Conservation (phyloP, 1,140 invertebrate genomes). For the Andrena cerasifolii region DNA sequence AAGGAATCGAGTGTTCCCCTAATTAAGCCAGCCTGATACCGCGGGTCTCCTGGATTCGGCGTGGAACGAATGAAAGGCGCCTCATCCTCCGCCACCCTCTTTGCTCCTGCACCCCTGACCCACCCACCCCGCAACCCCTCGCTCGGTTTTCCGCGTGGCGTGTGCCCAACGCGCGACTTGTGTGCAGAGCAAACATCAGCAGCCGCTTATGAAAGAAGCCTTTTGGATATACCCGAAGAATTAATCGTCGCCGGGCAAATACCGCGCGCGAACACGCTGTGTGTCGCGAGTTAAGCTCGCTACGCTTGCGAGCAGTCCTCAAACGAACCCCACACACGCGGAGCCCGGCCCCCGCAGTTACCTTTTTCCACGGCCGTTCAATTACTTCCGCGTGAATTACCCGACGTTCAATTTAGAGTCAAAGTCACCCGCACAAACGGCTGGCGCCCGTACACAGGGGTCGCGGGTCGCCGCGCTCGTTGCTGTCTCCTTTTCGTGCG, state of each 20-base stretch:
- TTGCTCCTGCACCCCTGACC: too few relatives aligned
- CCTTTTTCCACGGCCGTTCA: slow-evolving; percentile 7
- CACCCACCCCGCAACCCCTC: too few relatives aligned
- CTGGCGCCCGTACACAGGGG: background rate
- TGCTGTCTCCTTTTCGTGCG: background rate
- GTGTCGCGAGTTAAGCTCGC: too few relatives aligned
- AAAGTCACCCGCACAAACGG: background rate
- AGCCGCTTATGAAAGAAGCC: background rate
- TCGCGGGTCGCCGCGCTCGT: background rate
- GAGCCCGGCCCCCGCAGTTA: too few relatives aligned
- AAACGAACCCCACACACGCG: too few relatives aligned
- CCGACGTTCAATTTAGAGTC: slow-evolving; percentile 11
- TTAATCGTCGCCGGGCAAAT: slow-evolving; percentile 1
- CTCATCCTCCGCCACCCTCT: too few relatives aligned
- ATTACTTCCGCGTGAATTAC: slow-evolving; percentile 19
- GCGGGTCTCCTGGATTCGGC: background rate
- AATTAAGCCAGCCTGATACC: slow-evolving; percentile 50
- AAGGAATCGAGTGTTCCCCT: slow-evolving; percentile 29
- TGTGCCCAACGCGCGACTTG: background rate
- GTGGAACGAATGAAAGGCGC: background rate
- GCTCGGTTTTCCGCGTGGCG: background rate
- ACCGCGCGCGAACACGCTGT: background rate
- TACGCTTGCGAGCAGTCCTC: too few relatives aligned
- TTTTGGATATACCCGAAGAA: background rate
- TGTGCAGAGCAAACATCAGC: background rate